Base-by-base conservation (phyloP, 2,888 invertebrate genomes). In the Hemaris fuciformis region DNA sequence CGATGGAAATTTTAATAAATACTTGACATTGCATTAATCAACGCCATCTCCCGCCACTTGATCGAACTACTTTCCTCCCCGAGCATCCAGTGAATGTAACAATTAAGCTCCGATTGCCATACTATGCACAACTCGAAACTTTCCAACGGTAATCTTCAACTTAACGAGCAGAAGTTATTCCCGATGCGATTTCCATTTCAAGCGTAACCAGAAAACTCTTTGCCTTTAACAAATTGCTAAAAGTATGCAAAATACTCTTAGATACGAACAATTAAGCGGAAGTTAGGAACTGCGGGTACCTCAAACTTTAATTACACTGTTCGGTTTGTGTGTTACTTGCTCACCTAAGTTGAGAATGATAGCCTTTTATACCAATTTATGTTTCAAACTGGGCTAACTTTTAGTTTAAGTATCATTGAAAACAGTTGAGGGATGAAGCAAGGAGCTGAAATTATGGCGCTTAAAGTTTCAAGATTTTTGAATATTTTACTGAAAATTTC, bases 331-430 rank as follows among this genome's bases (percentile, higher is more conserved):
- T 42, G 61, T 57, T 31, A 18, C 23, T 61, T 56, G 43, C 15
- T 60, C 42, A 34, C 45, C 42, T 42, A n/a, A 41, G 31, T 41
- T 31, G 23, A 66, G 65, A 66, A 75, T 71, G 74, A 76, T 72
- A 73, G 71, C 69, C 75, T 71, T 76, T 78, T 78, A 72, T 72
- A 69, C 74, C 75, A 76, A 77, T 79, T 76, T 76, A 76, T 76
- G 70, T 72, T 68, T 60, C 59, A 71, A 79, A 79, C 70, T 79
- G 76, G 48, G 64, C 27, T 31, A 53, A 53, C 53, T 53, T 46
- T 31, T 31, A 53, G 53, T 31, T 53, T 2, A 27, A 53, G 53
- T 53, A 31, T 31, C 53, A 53, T 53, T 53, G 53, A 53, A 53
- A 53, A 31, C 31, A 10, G 53, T 53, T 31, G 42, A 59, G 27